A percentile compares a stretch with the other conserved stretches of the same genome.
These are phyloP conservation scores for Tautogolabrus adspersus DNA, from an alignment of 2,113 vertebrate species.

Conservation along the genomic window DNA sequence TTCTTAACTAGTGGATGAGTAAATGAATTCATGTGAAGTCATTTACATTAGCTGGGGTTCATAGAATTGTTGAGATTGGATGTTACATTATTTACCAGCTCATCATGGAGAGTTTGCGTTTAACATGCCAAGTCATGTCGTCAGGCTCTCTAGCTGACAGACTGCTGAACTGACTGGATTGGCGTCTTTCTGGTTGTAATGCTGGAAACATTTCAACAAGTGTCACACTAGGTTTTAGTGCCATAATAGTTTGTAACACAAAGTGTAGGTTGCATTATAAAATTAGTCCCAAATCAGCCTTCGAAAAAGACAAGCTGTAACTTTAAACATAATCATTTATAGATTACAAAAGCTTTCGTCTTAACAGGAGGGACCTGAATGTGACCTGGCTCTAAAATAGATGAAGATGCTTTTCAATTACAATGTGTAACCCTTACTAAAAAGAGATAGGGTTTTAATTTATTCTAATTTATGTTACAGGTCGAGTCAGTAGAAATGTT, in stretches of 20 bases:
- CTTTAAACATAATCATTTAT: constrained; percentile 65
- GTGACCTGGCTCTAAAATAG: too few relatives aligned
- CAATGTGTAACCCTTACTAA: neutral
- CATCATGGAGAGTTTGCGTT: constrained; percentile 25
- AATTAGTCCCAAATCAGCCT: neutral
- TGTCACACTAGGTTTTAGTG: constrained; percentile 35
- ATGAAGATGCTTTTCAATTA: neutral
- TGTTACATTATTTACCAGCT: neutral
- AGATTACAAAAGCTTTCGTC: constrained; percentile 39
- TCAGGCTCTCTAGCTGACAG: constrained; percentile 30
- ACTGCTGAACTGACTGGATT: constrained; percentile 2
- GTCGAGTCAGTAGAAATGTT: too few relatives aligned
- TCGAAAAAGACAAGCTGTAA: constrained; percentile 35
- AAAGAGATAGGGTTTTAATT: too few relatives aligned
- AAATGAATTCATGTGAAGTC: neutral
- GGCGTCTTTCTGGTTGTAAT: constrained; percentile 16
- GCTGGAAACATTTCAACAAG: constrained; percentile 28
- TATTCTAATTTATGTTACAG: too few relatives aligned
- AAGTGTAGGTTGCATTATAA: neutral
- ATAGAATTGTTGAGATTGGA: constrained; percentile 27
- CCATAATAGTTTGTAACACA: constrained; percentile 45
- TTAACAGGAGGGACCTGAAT: too few relatives aligned
- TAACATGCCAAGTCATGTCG: constrained; percentile 35
- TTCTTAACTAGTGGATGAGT: neutral
- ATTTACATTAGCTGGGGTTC: neutral